Percentiles rank a stretch among this genome's conserved stretches.
Conservation (phyloP, 2,888 invertebrate genomes). For the Drosophila affinis region DNA sequence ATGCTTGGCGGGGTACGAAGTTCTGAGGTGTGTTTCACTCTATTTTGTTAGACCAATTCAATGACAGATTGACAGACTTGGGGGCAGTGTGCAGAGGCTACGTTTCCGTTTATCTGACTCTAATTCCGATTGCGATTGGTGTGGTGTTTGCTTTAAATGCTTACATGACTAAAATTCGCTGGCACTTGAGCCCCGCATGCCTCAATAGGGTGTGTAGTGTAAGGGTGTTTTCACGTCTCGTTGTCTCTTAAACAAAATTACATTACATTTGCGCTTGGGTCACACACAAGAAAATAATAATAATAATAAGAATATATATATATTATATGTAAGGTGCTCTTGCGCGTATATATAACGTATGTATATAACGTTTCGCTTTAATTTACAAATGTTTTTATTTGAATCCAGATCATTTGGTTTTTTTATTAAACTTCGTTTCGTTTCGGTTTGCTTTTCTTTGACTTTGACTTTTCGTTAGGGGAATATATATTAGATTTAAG, state of each 20-base stretch:
- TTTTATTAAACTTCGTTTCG: constrained; percentile 60
- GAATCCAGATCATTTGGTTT: constrained; percentile 74
- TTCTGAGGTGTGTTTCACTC: constrained; percentile 3
- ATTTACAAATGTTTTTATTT: constrained; percentile 59
- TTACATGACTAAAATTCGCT: constrained; percentile 74
- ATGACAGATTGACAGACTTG: neutral
- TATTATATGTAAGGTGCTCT: constrained; percentile 27
- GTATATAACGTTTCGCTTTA: constrained; percentile 42
- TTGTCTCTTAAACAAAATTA: constrained; percentile 34
- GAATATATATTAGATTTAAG: constrained; percentile 41
- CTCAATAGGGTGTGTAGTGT: constrained; percentile 46
- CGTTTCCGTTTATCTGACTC: constrained; percentile 18
- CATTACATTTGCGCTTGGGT: constrained; percentile 46
- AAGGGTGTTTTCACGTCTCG: constrained; percentile 21
- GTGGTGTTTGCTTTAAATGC: constrained; percentile 61
- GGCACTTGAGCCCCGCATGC: constrained; percentile 65
- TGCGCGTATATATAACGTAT: constrained; percentile 35
- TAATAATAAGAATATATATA: constrained; percentile 23
- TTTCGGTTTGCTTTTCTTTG: too few relatives aligned
- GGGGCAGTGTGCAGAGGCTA: neutral
- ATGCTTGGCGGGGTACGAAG: constrained; percentile 62
- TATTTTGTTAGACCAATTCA: neutral
- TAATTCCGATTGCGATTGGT: constrained; percentile 43
- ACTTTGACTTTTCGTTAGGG: constrained; percentile 41
- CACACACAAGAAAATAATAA: constrained; percentile 44